Evolutionary conservation across 1,140 invertebrate genomes (phyloP).

Genomic region (Grapholita molesta): DNA sequence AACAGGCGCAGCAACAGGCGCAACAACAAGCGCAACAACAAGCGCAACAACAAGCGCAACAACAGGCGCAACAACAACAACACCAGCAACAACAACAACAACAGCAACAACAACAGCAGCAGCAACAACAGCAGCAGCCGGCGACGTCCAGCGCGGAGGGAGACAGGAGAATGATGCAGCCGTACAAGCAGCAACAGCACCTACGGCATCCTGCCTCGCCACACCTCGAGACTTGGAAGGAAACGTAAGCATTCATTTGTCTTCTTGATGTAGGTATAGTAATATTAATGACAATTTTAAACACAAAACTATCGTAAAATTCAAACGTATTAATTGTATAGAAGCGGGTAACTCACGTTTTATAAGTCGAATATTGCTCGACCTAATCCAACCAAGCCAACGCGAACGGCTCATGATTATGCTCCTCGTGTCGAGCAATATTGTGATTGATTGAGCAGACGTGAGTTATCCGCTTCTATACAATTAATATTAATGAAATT

Average conservation of each 20-base stretch:
- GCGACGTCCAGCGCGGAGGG: not conserved
- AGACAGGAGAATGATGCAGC: not conserved
- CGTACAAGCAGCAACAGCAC: not conserved
- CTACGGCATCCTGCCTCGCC: constrained; percentile 24
- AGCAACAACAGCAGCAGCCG: constrained; percentile 3
- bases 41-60: constrained; percentile 31
- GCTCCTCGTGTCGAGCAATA: too few species aligned
- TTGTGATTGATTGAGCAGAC: too few species aligned
- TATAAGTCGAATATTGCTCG: too few species aligned
- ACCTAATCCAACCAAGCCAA: too few species aligned
- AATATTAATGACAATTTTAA: too few species aligned
- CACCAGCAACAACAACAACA: constrained; percentile 22
- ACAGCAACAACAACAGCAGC: constrained; percentile 32
- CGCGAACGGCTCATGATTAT: too few species aligned
- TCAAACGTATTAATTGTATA: too few species aligned
- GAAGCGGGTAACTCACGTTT: too few species aligned
- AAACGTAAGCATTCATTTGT: constrained; percentile 40
- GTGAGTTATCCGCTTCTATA: too few species aligned
- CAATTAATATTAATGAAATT: too few species aligned
- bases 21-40: constrained; percentile 26
- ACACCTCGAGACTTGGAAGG: constrained; percentile 58
- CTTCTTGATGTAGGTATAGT: not conserved
- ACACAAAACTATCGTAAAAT: too few species aligned
- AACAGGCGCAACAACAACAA: constrained; percentile 28
- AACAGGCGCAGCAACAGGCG: constrained; percentile 34